Evolutionary conservation across 2,888 invertebrate species (phyloP).

Genomic region (Blera fallax): DNA sequence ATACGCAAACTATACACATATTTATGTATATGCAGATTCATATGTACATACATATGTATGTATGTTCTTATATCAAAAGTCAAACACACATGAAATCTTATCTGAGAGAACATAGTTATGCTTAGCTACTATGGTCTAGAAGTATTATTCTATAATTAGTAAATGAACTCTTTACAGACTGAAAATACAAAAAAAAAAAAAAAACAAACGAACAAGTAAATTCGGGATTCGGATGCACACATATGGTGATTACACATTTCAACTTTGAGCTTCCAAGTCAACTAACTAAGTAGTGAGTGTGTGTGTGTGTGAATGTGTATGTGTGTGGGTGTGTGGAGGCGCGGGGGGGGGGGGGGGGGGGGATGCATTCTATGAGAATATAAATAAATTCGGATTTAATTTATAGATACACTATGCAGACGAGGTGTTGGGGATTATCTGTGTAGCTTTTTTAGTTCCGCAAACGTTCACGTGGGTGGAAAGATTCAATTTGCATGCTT

Average conservation of each 20-base stretch:
- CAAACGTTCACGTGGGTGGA: neutral
- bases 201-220: neutral
- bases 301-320: too few relatives aligned
- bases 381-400: slow-evolving; percentile 3
- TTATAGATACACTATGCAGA: neutral
- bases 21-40: too few relatives aligned
- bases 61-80: neutral
- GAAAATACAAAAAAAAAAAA: neutral
- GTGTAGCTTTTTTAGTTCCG: neutral
- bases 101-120: slow-evolving; percentile 1
- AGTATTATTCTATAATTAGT: slow-evolving; percentile 23
- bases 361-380: neutral
- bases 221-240: neutral
- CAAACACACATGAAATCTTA: neutral
- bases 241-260: neutral
- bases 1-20: too few relatives aligned
- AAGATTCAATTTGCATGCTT: neutral
- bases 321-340: too few relatives aligned
- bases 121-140: slow-evolving; percentile 1
- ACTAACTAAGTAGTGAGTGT: too few relatives aligned
- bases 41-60: too few relatives aligned
- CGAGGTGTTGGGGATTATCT: neutral
- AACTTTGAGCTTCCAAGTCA: slow-evolving; percentile 1
- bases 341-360: too few relatives aligned
- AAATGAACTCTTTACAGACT: neutral